Evolutionary conservation across 1,140 invertebrate genomes (phyloP).

Genomic region (Lepidotrigona ventralis): DNA sequence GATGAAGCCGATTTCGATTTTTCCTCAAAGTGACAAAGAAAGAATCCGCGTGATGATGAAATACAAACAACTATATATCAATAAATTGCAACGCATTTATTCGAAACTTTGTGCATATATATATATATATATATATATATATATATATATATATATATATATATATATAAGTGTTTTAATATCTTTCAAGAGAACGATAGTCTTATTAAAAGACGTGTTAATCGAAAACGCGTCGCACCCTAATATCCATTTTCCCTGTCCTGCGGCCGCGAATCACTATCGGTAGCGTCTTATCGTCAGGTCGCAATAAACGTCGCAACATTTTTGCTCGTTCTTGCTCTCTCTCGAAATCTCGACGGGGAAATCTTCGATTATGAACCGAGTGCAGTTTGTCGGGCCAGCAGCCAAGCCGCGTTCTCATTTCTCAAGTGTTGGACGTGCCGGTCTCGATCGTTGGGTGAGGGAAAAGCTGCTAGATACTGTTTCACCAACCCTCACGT

Average conservation of each 20-base stretch:
- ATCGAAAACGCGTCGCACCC: neutral
- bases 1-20: no score
- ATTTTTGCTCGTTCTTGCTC: neutral
- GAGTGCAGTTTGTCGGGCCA: neutral
- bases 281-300: no score
- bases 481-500: neutral
- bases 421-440: conserved; percentile 43
- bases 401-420: conserved; percentile 38
- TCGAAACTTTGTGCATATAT: no score
- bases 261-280: neutral
- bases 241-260: neutral
- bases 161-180: no score
- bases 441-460: conserved; percentile 22
- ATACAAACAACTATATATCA: no score
- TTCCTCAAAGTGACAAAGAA: no score
- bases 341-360: neutral
- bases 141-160: no score
- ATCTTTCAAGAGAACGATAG: no score
- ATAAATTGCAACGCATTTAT: no score
- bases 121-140: no score
- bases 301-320: neutral
- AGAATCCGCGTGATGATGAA: no score
- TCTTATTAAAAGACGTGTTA: no score
- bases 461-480: neutral
- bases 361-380: conserved; percentile 34